Conservation (phyloP, 2,888 invertebrate species). For the Megastigmus dorsalis region DNA sequence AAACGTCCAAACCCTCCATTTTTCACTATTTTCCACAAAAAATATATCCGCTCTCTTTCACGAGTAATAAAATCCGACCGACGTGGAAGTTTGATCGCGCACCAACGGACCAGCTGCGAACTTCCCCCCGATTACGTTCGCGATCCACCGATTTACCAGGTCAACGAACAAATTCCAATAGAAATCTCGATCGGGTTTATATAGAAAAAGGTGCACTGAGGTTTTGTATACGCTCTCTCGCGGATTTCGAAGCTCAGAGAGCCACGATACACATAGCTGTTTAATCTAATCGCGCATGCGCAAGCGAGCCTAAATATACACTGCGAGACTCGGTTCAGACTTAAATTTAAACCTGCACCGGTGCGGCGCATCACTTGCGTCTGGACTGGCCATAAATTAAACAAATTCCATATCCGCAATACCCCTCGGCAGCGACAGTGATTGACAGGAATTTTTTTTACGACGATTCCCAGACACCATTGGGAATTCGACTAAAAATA, state of each 20-base stretch:
- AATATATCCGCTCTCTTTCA: neutral
- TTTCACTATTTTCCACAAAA: constrained; percentile 44
- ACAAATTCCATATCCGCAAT: constrained; percentile 36
- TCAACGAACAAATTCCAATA: neutral
- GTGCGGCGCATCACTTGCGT: constrained; percentile 17
- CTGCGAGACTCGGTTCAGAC: constrained; percentile 66
- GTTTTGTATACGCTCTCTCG: constrained; percentile 57
- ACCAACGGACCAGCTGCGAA: no score
- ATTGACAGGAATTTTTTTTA: no score
- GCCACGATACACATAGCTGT: constrained; percentile 64
- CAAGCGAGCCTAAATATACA: constrained; percentile 71
- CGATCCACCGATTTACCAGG: no score
- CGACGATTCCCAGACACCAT: no score
- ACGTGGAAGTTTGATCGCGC: neutral
- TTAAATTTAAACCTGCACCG: constrained; percentile 65
- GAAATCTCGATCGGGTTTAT: constrained; percentile 2
- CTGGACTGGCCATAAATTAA: constrained; percentile 41
- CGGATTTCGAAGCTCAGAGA: constrained; percentile 62
- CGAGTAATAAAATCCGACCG: neutral
- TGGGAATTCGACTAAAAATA: no score
- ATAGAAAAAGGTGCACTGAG: constrained; percentile 41
- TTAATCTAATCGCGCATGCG: constrained; percentile 71
- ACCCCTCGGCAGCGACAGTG: no score
- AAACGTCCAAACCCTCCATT: constrained; percentile 81
- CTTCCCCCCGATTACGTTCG: no score